Evolutionary conservation across 1,140 invertebrate genomes (phyloP).

Genomic region (Drosophila cardini): DNA sequence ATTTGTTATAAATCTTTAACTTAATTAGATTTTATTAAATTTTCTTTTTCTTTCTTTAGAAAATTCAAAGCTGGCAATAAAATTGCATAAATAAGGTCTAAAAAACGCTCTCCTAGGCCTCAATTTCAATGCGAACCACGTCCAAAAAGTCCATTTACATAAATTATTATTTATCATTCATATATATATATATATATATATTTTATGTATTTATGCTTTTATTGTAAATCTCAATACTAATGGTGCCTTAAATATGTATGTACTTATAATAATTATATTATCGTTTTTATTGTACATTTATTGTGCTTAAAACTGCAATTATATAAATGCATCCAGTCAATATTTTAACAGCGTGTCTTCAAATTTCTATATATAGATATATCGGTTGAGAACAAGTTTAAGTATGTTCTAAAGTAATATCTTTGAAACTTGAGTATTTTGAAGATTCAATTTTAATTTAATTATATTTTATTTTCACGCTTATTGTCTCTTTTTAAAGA

Average conservation of each 20-base stretch:
- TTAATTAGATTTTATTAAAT: not conserved
- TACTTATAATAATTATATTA: constrained; percentile 30
- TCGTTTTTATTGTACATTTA: constrained; percentile 28
- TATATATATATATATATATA: too few species aligned
- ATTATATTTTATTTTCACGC: too few species aligned
- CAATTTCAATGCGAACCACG: not conserved
- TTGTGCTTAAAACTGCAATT: not conserved
- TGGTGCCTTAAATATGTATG: constrained; percentile 47
- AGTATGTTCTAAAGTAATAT: too few species aligned
- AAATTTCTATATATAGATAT: not conserved
- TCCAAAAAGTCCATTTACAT: constrained; percentile 46
- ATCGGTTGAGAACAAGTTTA: too few species aligned
- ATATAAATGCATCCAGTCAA: constrained; percentile 14
- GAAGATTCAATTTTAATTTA: too few species aligned
- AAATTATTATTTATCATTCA: constrained; percentile 22
- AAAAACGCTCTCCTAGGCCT: too few species aligned
- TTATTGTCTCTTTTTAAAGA: not conserved
- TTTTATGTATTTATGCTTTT: constrained; percentile 37
- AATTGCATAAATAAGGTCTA: constrained; percentile 48
- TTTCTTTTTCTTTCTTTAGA: constrained; percentile 34
- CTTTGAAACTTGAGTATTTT: too few species aligned
- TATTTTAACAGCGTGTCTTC: not conserved
- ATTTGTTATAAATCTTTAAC: not conserved
- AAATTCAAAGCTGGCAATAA: constrained; percentile 79
- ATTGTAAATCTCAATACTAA: constrained; percentile 48